Evolutionary conservation across 2,113 vertebrate species (phyloP), one percentile per base, ranked within the genome.

Genomic region (Oriolus oriolus): DNA sequence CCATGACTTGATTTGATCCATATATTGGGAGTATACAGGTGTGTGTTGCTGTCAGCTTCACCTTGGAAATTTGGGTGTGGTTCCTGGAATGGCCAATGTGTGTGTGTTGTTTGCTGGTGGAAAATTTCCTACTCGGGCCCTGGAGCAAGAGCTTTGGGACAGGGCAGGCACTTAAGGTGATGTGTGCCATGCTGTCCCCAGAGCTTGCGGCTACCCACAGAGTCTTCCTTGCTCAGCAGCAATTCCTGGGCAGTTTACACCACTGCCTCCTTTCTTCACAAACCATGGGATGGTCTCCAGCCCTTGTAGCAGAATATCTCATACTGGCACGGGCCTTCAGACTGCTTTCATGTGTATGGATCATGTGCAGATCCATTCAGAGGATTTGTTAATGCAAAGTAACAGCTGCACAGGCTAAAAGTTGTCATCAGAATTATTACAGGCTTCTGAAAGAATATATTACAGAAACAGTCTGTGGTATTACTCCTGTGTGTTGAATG

Each of bases 161-260:
- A 18, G 41, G 27, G 37, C 13, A 52, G 11, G 6, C 1, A 2
- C 20, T 54, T 35, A 1, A 12, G 31, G 41, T 83, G 53, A 33
- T 0, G 0, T 13, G 17, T 82, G 30, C 79, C 56, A 21, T 0
- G 0, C 16, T 74, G 50, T 87, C n/a, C 45, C 54, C 49, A 28
- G 66, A 57, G 23, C 83, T 60, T 6, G 6, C 12, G 20, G 44
- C 22, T 56, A 16, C 35, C 30, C 37, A 26, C 37, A 0, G 0
- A 33, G 4, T 27, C 14, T 35, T 52, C 30, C 50, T 63, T 31
- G 42, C 56, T 87, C 59, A 47, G 52, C 65, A 54, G n/a, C 0
- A 4, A 21, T 53, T 84, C 49, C 27, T 20, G 45, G 41, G 31
- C 24, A 6, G 11, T 61, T 91, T 26, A 13, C 31, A 37, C 10